These are phyloP conservation scores for Solea senegalensis DNA, from an alignment of 2,113 vertebrate genomes.

Conservation along the genomic window DNA sequence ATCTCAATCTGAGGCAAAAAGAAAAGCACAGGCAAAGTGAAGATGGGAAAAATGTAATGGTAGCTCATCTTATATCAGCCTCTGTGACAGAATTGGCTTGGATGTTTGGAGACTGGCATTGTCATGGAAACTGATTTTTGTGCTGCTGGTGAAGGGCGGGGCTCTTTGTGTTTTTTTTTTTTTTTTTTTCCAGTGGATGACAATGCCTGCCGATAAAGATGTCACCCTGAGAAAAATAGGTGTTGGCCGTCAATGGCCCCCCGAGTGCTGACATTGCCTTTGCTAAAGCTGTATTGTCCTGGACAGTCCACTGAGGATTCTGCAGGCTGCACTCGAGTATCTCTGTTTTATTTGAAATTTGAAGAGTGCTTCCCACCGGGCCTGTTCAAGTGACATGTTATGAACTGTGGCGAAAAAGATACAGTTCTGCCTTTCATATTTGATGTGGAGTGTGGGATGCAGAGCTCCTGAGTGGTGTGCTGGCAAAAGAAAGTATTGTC, in stretches of 20 bases:
- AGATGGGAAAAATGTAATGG: conserved; percentile 41
- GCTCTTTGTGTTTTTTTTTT: conserved; percentile 36
- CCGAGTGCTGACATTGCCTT: conserved; percentile 46
- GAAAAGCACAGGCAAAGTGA: conserved; percentile 34
- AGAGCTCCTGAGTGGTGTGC: not conserved
- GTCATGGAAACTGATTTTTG: conserved; percentile 76
- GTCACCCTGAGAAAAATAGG: conserved; percentile 63
- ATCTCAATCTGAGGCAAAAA: conserved; percentile 33
- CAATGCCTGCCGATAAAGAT: conserved; percentile 70
- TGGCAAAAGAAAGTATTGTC: not conserved
- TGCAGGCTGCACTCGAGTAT: not conserved
- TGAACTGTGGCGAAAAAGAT: conserved; percentile 22
- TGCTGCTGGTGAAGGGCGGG: conserved; percentile 34
- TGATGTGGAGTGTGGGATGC: conserved; percentile 7
- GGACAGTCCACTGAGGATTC: conserved; percentile 32
- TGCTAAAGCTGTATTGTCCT: conserved; percentile 35
- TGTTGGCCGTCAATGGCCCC: conserved; percentile 50
- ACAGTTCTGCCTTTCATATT: conserved; percentile 19
- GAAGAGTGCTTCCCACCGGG: conserved; percentile 34
- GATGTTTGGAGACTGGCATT: conserved; percentile 67
- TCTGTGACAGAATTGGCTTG: conserved; percentile 62
- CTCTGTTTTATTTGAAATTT: conserved; percentile 46
- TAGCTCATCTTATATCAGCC: conserved; percentile 61
- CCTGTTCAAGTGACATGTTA: conserved; percentile 39
- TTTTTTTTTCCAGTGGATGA: conserved; percentile 43